Base-by-base conservation (phyloP, 2,797 vertebrate species). In the Amblyraja radiata region DNA sequence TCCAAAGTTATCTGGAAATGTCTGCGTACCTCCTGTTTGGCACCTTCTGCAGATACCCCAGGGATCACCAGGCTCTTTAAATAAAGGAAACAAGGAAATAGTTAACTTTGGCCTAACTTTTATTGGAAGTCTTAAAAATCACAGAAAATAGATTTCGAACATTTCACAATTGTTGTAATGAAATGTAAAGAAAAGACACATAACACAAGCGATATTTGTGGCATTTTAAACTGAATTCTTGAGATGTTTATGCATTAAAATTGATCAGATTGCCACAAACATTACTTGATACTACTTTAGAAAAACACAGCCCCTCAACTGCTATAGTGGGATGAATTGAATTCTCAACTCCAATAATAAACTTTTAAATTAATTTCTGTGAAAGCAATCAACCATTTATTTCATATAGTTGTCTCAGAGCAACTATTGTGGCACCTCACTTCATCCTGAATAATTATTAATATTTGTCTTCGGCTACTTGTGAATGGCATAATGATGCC, bases 11-110 rank as follows among this genome's bases (percentile, higher is more conserved):
- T 92, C 13, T 25, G 36, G 28, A 76, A 92, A 58, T 25, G 36
- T 74, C 90, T 18, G 90, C 23, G 90, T 71, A 39, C 86, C 86
- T 90, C 71, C 86, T 39, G n/a, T 90, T 68, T 90, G 65, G 81
- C 39, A 74, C 90, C 90, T 73, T 54, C 36, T 28, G 90, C 36
- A 46, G 71, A 74, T 46, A 92, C 10, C 90, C 90, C 23, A 54
- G 39, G 90, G 68, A 73, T 65, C 68, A 74, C 7, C 68, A 74
- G 71, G 90, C 39, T 76, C 90, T 92, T 74, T 92, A 74, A 92
- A 74, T 74, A 74, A 92, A 92, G 39, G 71, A 92, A 92, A 92
- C 28, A 74, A 32, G 46, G 6, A 92, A 92, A 92, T 73, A 10
- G 71, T 92, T 92, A 74, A 65, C 63, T 63, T 63, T 68, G 84